Evolutionary conservation across 2,797 vertebrate genomes (phyloP), one percentile per base, ranked within the genome.

Genomic region (Hoplostethus atlanticus): DNA sequence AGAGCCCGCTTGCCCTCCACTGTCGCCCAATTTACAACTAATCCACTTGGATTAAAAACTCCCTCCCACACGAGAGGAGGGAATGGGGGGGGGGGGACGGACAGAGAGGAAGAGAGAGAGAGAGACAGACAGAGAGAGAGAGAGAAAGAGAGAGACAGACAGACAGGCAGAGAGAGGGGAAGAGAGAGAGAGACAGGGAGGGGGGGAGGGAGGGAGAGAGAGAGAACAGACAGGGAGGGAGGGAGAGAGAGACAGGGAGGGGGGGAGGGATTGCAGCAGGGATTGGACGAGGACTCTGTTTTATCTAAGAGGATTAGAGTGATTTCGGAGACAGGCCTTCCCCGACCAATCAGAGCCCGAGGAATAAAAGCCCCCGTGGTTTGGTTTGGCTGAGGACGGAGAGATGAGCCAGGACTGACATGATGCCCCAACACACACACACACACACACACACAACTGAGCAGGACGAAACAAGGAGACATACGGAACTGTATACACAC

Each of bases 241-340:
- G 48, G 2, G 60, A 12, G 47, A 17, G 42, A 40, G 15, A 13
- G 56, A 76, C 66, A 46, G 61, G 54, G 63, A 31, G 76, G 8
- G 58, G 57, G 71, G 60, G 68, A 87, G 64, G 74, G 71, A 78
- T 75, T 60, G 80, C 77, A 47, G 71, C 72, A 74, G 79, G 52
- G 92, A 92, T 91, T 93, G 93, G 92, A 86, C 73, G 86, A 93
- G 84, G 90, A 84, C 89, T 94, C 92, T 82, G 94, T 86, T 89
- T 89, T 94, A 94, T 95, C 93, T 95, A 93, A 94, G 89, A 76
- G 95, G 96, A 97, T 97, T 97, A 96, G 79, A 93, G 94, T 89
- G 87, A 92, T 95, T 95, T 93, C 91, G 90, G 90, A 94, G 95
- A 95, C 79, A 89, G 93, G 88, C 73, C 82, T n/a, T 17, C 72